Conservation (phyloP, 2,888 invertebrate genomes). For the Latrodectus hesperus region DNA sequence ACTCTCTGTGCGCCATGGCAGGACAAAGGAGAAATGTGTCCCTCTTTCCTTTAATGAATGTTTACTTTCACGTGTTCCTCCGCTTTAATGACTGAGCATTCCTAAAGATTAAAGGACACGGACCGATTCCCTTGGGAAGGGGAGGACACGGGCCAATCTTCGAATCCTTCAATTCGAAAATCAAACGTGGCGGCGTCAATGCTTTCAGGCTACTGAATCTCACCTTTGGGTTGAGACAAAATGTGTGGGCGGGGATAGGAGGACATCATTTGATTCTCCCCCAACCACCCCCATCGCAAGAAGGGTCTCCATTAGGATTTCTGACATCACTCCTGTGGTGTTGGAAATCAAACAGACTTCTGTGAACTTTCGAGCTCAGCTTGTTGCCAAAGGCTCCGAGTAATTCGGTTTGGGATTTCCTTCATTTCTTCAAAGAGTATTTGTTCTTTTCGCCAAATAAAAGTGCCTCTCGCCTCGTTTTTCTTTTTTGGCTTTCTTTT, state of each 20-base stretch:
- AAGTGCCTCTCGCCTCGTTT: conserved; percentile 9
- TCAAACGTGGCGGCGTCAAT: conserved; percentile 31
- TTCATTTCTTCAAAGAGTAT: conserved; percentile 42
- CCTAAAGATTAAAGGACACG: conserved; percentile 52
- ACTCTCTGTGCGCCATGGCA: not conserved
- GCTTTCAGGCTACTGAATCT: conserved; percentile 21
- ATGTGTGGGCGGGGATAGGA: conserved; percentile 3
- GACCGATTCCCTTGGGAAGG: conserved; percentile 34
- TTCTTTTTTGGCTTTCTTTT: conserved; percentile 17
- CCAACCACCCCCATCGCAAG: not conserved
- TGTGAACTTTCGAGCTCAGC: conserved; percentile 66
- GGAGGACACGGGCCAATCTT: not conserved
- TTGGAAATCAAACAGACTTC: conserved; percentile 68
- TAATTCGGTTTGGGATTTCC: conserved; percentile 64
- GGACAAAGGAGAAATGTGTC: conserved; percentile 34
- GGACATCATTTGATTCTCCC: not conserved
- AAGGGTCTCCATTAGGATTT: conserved; percentile 52
- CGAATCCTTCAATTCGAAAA: conserved; percentile 52
- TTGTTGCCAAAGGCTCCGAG: conserved; percentile 41
- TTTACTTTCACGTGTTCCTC: conserved; percentile 40
- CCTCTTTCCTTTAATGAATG: conserved; percentile 51
- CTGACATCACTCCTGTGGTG: conserved; percentile 58
- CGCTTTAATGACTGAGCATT: conserved; percentile 64
- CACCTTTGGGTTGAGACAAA: conserved; percentile 4
- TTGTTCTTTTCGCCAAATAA: conserved; percentile 57